Evolutionary conservation across 2,797 vertebrate genomes (phyloP), one percentile per base, ranked within the genome.

Genomic region (Oryzias sinensis): DNA sequence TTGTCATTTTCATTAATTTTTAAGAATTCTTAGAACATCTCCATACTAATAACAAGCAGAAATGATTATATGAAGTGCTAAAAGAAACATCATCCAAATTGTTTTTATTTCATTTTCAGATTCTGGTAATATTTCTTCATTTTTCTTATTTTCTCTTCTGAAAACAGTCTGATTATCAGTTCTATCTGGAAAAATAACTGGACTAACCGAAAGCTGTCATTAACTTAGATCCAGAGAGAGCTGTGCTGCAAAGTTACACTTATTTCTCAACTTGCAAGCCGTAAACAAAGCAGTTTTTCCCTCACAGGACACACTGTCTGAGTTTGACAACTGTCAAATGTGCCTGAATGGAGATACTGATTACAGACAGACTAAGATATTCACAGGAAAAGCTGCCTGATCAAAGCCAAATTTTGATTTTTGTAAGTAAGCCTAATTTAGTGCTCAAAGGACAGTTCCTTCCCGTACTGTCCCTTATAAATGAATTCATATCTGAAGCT

Each of bases 291-390:
- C 9, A 37, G 53, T 69, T 72, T 81, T 79, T 61, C 50, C 46
- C 3, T 37, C 59, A 74, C 45, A 45, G 68, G 75, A 79, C 67
- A 72, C 64, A 76, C 45, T 65, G 71, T 66, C 63, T 68, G 59
- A 56, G 61, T 76, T 76, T 77, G 67, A 87, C 73, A 80, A 82
- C 77, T 82, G 82, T 82, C 82, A 75, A 88, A 74, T 85, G 72
- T 43, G 79, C 80, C 63, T 64, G 57, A 68, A 74, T 29, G 27
- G 24, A 13, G 56, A 46, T 53, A 72, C 56, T 81, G 74, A 70
- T 79, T 68, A 81, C 72, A 69, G 83, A 71, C 81, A 81, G 80
- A 63, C 81, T 64, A 77, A 76, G 78, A 64, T 76, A 84, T 66
- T 68, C 75, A 87, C 83, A 86, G 80, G 86, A 79, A 37, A 11